These are phyloP conservation scores for Creontiades dilutus DNA, from an alignment of 2,888 invertebrate genomes.

Conservation along the genomic window DNA sequence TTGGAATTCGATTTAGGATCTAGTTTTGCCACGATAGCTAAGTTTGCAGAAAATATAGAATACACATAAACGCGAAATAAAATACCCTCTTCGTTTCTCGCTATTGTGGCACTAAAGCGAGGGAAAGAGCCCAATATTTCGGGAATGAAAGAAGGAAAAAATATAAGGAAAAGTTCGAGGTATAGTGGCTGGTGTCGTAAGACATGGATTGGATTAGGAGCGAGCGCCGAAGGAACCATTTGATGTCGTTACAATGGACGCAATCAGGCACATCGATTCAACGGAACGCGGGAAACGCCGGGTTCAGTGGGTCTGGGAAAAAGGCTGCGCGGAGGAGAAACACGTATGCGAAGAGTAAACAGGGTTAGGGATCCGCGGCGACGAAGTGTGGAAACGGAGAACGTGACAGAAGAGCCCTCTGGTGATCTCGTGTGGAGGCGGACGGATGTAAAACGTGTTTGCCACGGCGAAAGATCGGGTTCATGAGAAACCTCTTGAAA, in stretches of 20 bases:
- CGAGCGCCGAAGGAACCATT: conserved; percentile 15
- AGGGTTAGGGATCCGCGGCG: conserved; percentile 57
- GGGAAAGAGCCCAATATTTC: not conserved
- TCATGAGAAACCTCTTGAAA: conserved; percentile 17
- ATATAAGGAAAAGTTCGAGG: not conserved
- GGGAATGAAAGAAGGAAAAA: conserved; percentile 19
- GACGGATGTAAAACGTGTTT: conserved; percentile 50
- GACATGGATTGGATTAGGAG: not conserved
- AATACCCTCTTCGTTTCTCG: not conserved
- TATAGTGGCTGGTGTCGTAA: conserved; percentile 41
- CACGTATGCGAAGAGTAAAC: conserved; percentile 62
- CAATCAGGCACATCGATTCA: conserved; percentile 61
- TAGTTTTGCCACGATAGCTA: not conserved
- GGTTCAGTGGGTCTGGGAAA: not conserved
- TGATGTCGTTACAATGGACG: conserved; percentile 66
- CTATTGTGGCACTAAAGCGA: not conserved
- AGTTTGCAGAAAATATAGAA: not conserved
- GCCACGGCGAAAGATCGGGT: conserved; percentile 39
- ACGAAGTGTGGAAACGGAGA: conserved; percentile 36
- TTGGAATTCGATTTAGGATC: not conserved
- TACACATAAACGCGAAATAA: not conserved
- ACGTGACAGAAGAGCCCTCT: conserved; percentile 58
- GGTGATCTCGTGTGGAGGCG: not conserved
- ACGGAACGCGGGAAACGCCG: not conserved
- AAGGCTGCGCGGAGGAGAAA: conserved; percentile 6